Evolutionary conservation across 2,888 invertebrate genomes (phyloP).

Genomic region (Volucella zonaria): DNA sequence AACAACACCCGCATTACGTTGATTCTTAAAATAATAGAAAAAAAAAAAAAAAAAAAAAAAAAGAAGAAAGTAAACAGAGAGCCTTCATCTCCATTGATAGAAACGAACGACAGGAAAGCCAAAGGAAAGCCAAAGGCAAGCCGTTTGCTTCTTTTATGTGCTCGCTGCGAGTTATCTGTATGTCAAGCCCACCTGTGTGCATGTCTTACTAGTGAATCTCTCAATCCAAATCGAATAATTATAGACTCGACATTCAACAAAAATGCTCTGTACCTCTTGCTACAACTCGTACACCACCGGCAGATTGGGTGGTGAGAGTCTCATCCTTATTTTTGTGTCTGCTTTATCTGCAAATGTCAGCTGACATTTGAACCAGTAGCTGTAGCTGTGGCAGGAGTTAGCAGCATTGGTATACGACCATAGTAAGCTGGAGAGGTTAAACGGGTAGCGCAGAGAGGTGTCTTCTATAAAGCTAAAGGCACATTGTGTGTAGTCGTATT

Average conservation of each 20-base stretch:
- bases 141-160: neutral
- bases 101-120: too few relatives aligned
- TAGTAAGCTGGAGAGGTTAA: conserved; percentile 13
- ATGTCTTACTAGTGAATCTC: conserved; percentile 54
- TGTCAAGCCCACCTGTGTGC: conserved; percentile 60
- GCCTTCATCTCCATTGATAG: neutral
- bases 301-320: conserved; percentile 12
- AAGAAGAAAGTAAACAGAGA: neutral
- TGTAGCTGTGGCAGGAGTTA: conserved; percentile 1
- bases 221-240: conserved; percentile 65
- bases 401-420: neutral
- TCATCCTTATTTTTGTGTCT: conserved; percentile 44
- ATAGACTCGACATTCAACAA: conserved; percentile 62
- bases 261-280: conserved; percentile 4
- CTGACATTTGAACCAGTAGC: conserved; percentile 69
- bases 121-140: neutral
- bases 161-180: neutral
- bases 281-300: neutral
- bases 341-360: conserved; percentile 71
- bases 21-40: neutral
- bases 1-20: conserved; percentile 31
- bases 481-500: conserved; percentile 53
- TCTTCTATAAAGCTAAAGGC: conserved; percentile 40
- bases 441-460: conserved; percentile 4
- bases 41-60: neutral